These are phyloP conservation scores for Falco punctatus DNA, from an alignment of 2,113 vertebrate species.

Conservation along the genomic window DNA sequence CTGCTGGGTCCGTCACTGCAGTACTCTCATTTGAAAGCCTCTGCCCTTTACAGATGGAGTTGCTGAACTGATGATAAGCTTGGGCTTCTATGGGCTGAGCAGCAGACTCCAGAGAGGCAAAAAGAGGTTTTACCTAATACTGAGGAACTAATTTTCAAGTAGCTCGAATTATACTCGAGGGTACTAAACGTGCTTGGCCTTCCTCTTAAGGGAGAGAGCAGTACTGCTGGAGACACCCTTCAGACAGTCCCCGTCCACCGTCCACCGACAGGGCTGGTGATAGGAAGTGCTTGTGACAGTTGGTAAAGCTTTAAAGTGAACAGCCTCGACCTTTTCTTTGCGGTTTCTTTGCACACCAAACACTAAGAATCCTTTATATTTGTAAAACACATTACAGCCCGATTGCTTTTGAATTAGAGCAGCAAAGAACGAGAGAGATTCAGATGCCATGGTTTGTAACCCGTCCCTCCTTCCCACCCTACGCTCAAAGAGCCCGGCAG, in stretches of 20 bases:
- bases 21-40: background rate
- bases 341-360: background rate
- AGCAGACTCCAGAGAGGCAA: background rate
- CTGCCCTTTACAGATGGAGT: background rate
- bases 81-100: background rate
- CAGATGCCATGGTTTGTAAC: background rate
- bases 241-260: background rate
- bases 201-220: constrained; percentile 23
- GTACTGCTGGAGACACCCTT: background rate
- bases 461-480: background rate
- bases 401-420: background rate
- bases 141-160: background rate
- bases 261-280: accelerated
- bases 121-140: background rate
- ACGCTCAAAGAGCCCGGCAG: background rate
- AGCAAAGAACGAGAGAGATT: background rate
- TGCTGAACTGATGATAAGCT: background rate
- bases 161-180: background rate
- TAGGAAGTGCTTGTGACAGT: accelerated
- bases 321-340: background rate
- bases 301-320: background rate
- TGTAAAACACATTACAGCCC: background rate
- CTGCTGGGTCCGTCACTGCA: background rate
- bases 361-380: background rate
- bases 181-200: constrained; percentile 2